Percentiles rank a stretch among this genome's conserved stretches.
Conservation (phyloP, 2,888 invertebrate genomes). For the Seira ritae region DNA sequence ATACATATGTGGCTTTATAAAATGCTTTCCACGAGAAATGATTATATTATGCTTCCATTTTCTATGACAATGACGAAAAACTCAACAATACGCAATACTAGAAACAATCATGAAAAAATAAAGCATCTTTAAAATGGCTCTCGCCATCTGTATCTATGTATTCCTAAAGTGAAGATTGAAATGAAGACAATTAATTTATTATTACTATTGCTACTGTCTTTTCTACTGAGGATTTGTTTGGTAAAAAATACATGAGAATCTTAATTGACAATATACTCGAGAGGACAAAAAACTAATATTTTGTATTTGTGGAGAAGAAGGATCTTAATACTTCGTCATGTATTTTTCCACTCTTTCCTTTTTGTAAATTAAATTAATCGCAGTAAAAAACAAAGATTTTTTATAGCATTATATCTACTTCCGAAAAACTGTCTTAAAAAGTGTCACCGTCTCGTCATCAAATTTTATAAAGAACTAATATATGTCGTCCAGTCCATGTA, state of each 20-base stretch:
- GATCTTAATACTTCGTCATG: not conserved
- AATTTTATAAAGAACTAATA: no score
- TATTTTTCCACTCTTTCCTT: not conserved
- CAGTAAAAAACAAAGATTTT: not conserved
- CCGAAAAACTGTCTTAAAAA: slow-evolving; percentile 49
- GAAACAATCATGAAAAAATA: not conserved
- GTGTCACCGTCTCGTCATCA: no score
- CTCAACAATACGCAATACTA: not conserved
- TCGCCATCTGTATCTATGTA: not conserved
- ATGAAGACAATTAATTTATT: not conserved
- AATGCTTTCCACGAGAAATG: no score
- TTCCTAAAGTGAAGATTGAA: not conserved
- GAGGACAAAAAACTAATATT: no score
- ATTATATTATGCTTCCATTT: no score
- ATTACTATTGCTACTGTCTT: not conserved
- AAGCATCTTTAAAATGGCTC: not conserved
- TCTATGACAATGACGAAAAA: not conserved
- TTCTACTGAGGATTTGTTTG: no score
- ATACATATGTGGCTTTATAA: no score
- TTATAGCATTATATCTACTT: not conserved
- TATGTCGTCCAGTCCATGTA: slow-evolving; percentile 18
- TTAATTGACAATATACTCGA: not conserved
- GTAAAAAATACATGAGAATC: no score
- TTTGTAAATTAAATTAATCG: not conserved
- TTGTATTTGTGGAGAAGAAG: not conserved